phyloP scores from a whole-genome alignment of 2,113 vertebrate genomes.

The Podarcis cretensis region DNA sequence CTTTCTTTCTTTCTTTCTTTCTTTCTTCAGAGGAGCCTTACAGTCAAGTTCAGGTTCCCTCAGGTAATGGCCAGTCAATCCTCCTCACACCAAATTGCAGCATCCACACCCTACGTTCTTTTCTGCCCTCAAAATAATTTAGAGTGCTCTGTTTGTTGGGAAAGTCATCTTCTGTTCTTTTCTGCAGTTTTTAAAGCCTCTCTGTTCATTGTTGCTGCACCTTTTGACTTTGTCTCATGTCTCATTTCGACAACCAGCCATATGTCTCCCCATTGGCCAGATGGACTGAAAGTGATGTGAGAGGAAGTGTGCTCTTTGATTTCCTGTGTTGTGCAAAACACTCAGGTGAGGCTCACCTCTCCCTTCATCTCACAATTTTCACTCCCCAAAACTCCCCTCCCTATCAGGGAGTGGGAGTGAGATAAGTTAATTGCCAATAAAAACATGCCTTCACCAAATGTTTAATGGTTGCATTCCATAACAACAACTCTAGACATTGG shows the following conservation, averaged over 20 bases:
- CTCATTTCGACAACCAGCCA: neutral
- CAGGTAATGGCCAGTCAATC: neutral
- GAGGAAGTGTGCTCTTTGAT: neutral
- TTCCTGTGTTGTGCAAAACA: neutral
- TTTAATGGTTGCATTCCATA: neutral
- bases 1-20: no score
- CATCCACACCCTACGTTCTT: no score
- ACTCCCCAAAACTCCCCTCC: neutral
- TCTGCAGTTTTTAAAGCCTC: neutral
- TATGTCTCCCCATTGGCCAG: neutral
- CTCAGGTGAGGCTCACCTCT: neutral
- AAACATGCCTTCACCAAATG: neutral
- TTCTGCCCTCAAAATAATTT: neutral
- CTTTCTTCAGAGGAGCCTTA: neutral
- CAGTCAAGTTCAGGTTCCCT: neutral
- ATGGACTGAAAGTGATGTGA: neutral
- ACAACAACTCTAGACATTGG: neutral
- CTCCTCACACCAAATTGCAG: neutral
- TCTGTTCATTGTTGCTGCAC: no score
- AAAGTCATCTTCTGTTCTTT: neutral
- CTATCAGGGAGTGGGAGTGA: neutral
- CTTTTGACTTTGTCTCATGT: no score
- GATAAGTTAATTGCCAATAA: neutral
- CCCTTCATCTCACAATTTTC: neutral
- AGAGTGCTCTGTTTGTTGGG: neutral